A percentile compares a stretch with the other conserved stretches of the same genome.
These are phyloP conservation scores for Megalops cyprinoides DNA, from an alignment of 2,797 vertebrate species.

Conservation along the genomic window DNA sequence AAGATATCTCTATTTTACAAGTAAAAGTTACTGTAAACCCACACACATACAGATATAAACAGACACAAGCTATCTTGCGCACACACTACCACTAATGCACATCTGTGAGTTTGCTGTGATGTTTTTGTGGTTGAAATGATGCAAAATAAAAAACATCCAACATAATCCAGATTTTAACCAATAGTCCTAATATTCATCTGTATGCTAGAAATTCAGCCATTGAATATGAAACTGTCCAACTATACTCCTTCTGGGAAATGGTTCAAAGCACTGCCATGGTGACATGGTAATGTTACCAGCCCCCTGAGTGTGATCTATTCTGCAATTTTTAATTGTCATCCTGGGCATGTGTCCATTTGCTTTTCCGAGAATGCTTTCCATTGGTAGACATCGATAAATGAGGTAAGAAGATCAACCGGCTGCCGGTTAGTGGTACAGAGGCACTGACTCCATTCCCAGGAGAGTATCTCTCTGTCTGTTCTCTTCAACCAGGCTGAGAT, in stretches of 20 bases:
- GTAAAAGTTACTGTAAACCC: not conserved
- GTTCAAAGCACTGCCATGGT: not conserved
- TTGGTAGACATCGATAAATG: constrained; percentile 22
- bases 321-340: constrained; percentile 11
- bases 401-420: constrained; percentile 21
- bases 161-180: not conserved
- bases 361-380: constrained; percentile 22
- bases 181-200: not conserved
- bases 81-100: not conserved
- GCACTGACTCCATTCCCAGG: constrained; percentile 4
- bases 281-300: not conserved
- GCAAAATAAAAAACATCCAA: not conserved
- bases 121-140: not conserved
- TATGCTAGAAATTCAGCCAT: no score
- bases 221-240: not conserved
- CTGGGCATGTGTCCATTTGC: not conserved
- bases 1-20: not conserved
- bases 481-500: constrained; percentile 19
- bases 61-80: not conserved
- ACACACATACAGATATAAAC: not conserved
- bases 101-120: not conserved
- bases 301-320: not conserved
- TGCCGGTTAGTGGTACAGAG: constrained; percentile 23
- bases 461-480: constrained; percentile 4
- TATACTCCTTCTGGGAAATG: not conserved